A percentile compares a stretch with the other conserved stretches of the same genome.
Evolutionary conservation across 2,113 vertebrate species (phyloP).

Genomic region (Loxodonta africana): DNA sequence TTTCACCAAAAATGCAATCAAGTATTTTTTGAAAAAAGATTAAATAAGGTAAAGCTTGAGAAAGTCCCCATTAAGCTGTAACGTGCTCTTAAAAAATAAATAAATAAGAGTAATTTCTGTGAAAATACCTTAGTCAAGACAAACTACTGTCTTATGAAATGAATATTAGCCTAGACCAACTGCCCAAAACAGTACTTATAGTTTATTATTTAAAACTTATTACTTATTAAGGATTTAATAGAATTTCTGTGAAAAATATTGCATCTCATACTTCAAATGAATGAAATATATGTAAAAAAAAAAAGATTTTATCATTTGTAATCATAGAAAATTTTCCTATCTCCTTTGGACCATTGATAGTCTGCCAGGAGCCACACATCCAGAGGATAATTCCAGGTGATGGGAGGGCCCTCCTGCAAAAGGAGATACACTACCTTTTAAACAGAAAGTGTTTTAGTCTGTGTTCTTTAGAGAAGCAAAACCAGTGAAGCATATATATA

Average conservation of each 20-base stretch:
- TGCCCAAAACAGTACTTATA: neutral
- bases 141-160: constrained; percentile 20
- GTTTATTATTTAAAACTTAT: constrained; percentile 55
- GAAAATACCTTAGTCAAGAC: constrained; percentile 64
- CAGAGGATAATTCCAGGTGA: neutral
- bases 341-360: neutral
- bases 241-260: constrained; percentile 54
- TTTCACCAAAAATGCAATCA: too few species aligned
- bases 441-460: neutral
- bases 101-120: too few species aligned
- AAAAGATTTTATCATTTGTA: constrained; percentile 60
- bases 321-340: constrained; percentile 27
- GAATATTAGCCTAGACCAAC: constrained; percentile 43
- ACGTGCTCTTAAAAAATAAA: too few species aligned
- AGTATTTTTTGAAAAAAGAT: too few species aligned
- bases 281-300: constrained; percentile 48
- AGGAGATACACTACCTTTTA: neutral
- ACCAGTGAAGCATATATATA: too few species aligned
- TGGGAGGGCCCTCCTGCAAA: neutral
- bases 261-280: constrained; percentile 57
- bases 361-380: neutral
- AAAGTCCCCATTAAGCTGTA: too few species aligned
- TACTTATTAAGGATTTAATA: constrained; percentile 28
- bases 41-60: too few species aligned
- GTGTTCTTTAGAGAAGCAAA: too few species aligned